Evolutionary conservation across 2,888 invertebrate genomes (phyloP).

Genomic region (Campaea margaritaria): DNA sequence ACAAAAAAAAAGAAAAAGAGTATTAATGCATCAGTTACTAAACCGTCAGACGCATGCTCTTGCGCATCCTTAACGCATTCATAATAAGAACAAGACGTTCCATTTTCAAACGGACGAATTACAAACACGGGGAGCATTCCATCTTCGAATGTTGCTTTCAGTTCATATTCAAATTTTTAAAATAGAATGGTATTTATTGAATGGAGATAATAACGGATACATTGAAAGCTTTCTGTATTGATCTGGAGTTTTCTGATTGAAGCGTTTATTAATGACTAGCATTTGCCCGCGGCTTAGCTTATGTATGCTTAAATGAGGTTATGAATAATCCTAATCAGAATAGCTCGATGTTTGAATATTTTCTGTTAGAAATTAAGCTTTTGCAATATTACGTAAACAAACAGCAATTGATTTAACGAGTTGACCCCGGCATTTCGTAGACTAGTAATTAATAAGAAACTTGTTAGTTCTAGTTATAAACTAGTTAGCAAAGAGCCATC

Average conservation of each 20-base stretch:
- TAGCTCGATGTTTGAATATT: not conserved
- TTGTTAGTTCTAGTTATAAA: constrained; percentile 12
- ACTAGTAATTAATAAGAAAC: constrained; percentile 4
- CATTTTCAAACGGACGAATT: constrained; percentile 76
- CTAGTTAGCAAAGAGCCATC: constrained; percentile 6
- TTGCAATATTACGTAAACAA: not conserved
- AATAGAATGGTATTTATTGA: constrained; percentile 41
- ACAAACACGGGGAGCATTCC: constrained; percentile 75
- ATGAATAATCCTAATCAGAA: not conserved
- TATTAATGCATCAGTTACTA: constrained; percentile 85
- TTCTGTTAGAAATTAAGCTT: not conserved
- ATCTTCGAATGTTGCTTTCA: constrained; percentile 62
- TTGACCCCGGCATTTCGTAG: constrained; percentile 1
- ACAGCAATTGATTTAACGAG: not conserved
- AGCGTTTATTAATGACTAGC: constrained; percentile 4
- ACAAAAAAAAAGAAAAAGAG: constrained; percentile 68
- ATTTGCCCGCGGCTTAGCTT: not conserved
- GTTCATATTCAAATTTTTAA: constrained; percentile 80
- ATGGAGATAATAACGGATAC: constrained; percentile 21
- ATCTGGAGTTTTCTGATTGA: constrained; percentile 14
- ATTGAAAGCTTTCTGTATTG: constrained; percentile 23
- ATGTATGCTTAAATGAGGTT: not conserved
- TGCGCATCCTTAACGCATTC: constrained; percentile 82
- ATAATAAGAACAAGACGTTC: constrained; percentile 81
- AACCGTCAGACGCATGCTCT: constrained; percentile 82